Base-by-base conservation (phyloP, 2,797 vertebrate species). In the Protosalanx chinensis region DNA sequence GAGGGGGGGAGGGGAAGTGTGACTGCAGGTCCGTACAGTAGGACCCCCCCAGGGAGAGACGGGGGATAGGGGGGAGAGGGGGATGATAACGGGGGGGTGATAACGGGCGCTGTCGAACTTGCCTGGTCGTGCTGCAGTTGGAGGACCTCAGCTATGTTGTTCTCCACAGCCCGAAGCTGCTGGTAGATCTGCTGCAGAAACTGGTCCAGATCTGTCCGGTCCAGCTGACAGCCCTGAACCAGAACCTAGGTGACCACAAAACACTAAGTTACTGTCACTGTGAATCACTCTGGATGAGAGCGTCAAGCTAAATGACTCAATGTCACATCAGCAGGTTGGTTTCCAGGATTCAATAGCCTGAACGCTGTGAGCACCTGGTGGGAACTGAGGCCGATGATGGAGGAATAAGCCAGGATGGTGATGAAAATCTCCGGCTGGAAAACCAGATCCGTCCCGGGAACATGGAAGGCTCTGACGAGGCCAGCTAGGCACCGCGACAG, bases 331-430 rank as follows among this genome's bases (percentile, higher is more conserved):
- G 37, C 6, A 41, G 6, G 6, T 41, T 3, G 37, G 37, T 41
- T 8, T 41, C 8, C 37, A 12, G 37, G 59, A 61, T 27, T 27
- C 20, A 2, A n/a, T 23, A 57, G 16, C 15, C 10, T 4, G 63
- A 30, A 53, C 16, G 29, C 1, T n/a, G 12, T 23, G 8, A 30
- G 15, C 1, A 98, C 98, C 97, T 99, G 98, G 75, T 98, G 96
- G 53, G 96, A 95, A 72, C 93, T 93, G 35, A 98, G 90, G 59
- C 96, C 96, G 58, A 99, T 95, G 75, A 99, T 96, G 49, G 97
- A 98, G 3, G 98, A 99, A 80, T 99, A 99, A 0, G 95, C 97
- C 85, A 98, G 92, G 81, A 99, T 96, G 68, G 98, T 98, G 85
- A 98, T 86, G 73, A 98, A 99, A 87, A 99, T 96, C 84, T 97